These are phyloP conservation scores for Gambusia holbrooki DNA, from an alignment of 2,113 vertebrate species.

Conservation along the genomic window DNA sequence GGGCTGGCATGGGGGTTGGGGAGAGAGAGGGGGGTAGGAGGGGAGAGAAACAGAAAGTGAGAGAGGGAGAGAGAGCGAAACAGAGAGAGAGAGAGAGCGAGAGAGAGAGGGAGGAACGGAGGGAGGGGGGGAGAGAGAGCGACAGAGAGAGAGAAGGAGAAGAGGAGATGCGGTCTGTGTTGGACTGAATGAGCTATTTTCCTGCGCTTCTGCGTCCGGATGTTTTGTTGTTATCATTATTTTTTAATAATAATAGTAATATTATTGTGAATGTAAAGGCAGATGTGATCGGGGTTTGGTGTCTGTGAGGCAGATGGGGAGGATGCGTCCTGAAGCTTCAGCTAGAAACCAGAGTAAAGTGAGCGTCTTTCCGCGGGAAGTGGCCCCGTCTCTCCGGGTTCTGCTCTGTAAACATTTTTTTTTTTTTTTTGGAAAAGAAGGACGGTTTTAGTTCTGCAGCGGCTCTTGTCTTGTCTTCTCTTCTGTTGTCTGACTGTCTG, in stretches of 20 bases:
- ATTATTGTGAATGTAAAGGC: not conserved
- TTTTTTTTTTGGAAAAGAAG: no score
- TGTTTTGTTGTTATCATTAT: not conserved
- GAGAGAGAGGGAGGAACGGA: conserved; percentile 1
- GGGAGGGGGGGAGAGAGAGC: conserved; percentile 49
- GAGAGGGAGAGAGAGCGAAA: conserved; percentile 40
- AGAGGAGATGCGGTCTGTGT: conserved; percentile 74
- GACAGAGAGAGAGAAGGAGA: conserved; percentile 1
- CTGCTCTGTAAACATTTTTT: not conserved
- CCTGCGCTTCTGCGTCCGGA: not conserved
- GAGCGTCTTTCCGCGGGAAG: not conserved
- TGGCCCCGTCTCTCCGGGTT: not conserved
- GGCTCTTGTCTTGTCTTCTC: not conserved
- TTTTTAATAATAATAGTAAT: no score
- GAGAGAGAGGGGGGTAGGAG: conserved; percentile 37
- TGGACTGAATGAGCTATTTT: conserved; percentile 61
- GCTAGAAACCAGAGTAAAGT: not conserved
- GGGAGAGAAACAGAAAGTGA: conserved; percentile 46
- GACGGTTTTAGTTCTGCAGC: not conserved
- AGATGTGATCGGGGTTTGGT: not conserved
- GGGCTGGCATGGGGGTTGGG: conserved; percentile 35
- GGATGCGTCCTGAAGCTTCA: not conserved
- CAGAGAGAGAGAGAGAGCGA: conserved; percentile 4
- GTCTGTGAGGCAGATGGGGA: not conserved
- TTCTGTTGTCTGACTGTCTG: no score